Evolutionary conservation across 1,140 invertebrate species (phyloP).

Genomic region (Campoletis sonorensis): DNA sequence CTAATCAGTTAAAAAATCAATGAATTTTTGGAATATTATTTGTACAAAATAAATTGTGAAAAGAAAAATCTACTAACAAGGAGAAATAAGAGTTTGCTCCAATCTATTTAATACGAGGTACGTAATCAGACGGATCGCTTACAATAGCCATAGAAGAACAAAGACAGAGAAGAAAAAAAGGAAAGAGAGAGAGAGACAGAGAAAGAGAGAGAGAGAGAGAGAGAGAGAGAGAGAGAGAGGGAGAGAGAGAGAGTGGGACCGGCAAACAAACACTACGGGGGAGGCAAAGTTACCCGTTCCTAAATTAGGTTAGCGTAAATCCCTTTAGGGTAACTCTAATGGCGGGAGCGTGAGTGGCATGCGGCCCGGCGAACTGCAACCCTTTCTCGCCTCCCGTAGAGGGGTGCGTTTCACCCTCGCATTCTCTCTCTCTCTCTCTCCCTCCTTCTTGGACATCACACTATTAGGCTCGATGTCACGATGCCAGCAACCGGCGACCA

Average conservation of each 20-base stretch:
- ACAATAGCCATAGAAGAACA: constrained; percentile 13
- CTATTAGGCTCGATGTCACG: neutral
- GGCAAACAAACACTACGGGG: constrained; percentile 66
- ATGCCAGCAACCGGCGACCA: neutral
- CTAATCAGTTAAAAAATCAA: no score
- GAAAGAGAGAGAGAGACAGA: constrained; percentile 9
- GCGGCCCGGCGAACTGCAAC: constrained; percentile 18
- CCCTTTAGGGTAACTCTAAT: constrained; percentile 75
- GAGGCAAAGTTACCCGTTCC: constrained; percentile 69
- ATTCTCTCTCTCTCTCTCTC: neutral
- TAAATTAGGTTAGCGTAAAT: constrained; percentile 75
- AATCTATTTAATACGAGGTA: constrained; percentile 18
- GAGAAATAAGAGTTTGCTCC: neutral
- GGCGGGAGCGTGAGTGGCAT: constrained; percentile 66
- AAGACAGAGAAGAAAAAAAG: neutral
- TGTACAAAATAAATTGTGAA: no score
- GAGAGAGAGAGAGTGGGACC: constrained; percentile 55
- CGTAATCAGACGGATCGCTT: constrained; percentile 34
- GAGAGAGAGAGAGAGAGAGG: constrained; percentile 53
- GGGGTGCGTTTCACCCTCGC: constrained; percentile 22
- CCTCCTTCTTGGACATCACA: neutral
- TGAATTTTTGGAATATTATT: no score
- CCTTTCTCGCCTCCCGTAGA: constrained; percentile 6
- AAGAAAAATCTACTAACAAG: no score
- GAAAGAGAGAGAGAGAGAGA: constrained; percentile 54